phyloP scores from a whole-genome alignment of 2,888 invertebrate genomes.

The Fissipunctia ypsillon region DNA sequence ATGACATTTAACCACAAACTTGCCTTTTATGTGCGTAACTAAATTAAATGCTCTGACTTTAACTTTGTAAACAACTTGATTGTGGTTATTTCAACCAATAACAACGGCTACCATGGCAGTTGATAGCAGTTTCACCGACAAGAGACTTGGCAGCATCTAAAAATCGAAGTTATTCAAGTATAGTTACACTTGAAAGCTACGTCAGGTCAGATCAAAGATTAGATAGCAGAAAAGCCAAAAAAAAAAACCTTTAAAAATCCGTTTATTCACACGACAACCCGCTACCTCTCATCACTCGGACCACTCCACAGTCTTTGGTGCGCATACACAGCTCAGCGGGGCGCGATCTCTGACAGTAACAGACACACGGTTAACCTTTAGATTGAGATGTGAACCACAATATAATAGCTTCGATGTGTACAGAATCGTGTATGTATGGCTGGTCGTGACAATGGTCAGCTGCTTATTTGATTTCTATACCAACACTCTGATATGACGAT shows the following conservation, averaged over 20 bases:
- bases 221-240: too few relatives aligned
- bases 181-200: too few relatives aligned
- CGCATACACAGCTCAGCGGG: slow-evolving; percentile 86
- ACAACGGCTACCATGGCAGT: neutral
- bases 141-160: too few relatives aligned
- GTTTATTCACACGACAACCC: slow-evolving; percentile 26
- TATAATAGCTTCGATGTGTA: slow-evolving; percentile 80
- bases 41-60: too few relatives aligned
- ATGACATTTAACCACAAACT: too few relatives aligned
- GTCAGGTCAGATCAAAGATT: too few relatives aligned
- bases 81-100: neutral
- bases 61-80: too few relatives aligned
- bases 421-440: slow-evolving; percentile 71
- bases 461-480: slow-evolving; percentile 24
- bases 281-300: slow-evolving; percentile 50
- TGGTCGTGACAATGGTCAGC: slow-evolving; percentile 61
- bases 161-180: too few relatives aligned
- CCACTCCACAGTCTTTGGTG: slow-evolving; percentile 66
- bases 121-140: neutral
- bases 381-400: slow-evolving; percentile 89
- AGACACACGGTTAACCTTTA: slow-evolving; percentile 90
- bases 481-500: too few relatives aligned
- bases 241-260: too few relatives aligned
- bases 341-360: slow-evolving; percentile 89
- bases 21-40: too few relatives aligned